phyloP scores from a whole-genome alignment of 2,797 vertebrate species.

The Acridotheres tristis region DNA sequence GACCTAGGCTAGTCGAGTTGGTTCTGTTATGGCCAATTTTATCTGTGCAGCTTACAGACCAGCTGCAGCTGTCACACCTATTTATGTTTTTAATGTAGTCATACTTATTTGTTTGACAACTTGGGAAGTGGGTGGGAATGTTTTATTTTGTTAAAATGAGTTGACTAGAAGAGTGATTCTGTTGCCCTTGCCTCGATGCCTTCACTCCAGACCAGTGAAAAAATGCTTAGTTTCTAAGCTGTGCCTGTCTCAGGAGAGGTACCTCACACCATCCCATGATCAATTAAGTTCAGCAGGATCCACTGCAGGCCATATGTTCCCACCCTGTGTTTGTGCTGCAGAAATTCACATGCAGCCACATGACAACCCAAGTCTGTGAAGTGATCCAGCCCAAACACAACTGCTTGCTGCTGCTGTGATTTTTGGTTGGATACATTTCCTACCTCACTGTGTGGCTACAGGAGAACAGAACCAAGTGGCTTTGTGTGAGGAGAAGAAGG shows the following conservation, averaged over 20 bases:
- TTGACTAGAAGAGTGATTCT: neutral
- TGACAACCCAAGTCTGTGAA: neutral
- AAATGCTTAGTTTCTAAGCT: neutral
- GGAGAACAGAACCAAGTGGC: neutral
- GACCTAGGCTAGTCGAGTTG: no score
- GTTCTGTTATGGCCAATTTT: no score
- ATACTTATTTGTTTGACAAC: neutral
- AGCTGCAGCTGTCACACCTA: no score
- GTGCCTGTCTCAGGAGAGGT: neutral
- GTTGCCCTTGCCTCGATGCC: accelerated
- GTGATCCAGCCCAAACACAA: neutral
- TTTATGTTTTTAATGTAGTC: neutral
- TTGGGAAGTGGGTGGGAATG: neutral
- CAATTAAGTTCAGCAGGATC: neutral
- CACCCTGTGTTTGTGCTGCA: neutral
- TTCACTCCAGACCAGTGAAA: neutral
- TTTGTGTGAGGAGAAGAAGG: neutral
- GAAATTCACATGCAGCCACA: neutral
- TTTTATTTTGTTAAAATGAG: neutral
- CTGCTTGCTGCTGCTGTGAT: neutral
- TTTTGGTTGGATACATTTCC: neutral
- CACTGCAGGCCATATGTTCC: neutral
- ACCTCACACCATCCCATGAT: neutral
- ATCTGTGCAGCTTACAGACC: no score
- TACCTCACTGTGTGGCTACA: neutral